phyloP scores from a whole-genome alignment of 2,797 vertebrate genomes.

The Danionella dracula region DNA sequence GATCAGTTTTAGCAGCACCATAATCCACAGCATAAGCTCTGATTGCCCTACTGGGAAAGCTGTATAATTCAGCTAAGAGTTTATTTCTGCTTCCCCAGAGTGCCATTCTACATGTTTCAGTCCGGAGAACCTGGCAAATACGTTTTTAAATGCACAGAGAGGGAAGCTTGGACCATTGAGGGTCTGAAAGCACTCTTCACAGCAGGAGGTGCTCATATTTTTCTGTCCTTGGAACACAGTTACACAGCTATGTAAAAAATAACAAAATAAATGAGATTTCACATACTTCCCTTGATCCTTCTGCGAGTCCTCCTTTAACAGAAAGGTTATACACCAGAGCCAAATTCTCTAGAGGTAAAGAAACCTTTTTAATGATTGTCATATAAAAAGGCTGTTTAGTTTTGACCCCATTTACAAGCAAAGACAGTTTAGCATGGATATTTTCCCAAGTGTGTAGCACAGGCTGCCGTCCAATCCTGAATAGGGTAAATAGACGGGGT shows the following conservation, averaged over 20 bases:
- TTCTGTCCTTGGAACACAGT: conserved; percentile 53
- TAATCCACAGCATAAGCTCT: conserved; percentile 56
- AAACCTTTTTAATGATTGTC: conserved; percentile 41
- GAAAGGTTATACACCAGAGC: conserved; percentile 23
- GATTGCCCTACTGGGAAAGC: conserved; percentile 52
- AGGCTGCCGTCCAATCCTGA: conserved; percentile 36
- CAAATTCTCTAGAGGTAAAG: conserved; percentile 40
- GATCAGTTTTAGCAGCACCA: conserved; percentile 55
- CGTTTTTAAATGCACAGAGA: conserved; percentile 52
- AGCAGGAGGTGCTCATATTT: conserved; percentile 57
- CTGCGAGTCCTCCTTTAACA: conserved; percentile 29
- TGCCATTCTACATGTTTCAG: conserved; percentile 49
- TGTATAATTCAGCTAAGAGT: conserved; percentile 66
- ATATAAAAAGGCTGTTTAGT: conserved; percentile 36
- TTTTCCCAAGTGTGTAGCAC: conserved; percentile 14
- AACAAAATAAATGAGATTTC: conserved; percentile 47
- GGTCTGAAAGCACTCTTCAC: conserved; percentile 51
- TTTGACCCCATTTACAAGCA: conserved; percentile 14
- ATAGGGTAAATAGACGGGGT: conserved; percentile 30
- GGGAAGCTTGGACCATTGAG: conserved; percentile 45
- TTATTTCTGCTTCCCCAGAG: conserved; percentile 65
- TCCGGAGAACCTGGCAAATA: conserved; percentile 52
- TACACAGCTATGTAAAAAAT: conserved; percentile 55
- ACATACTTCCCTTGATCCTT: conserved; percentile 36
- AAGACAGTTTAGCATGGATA: conserved; percentile 12